These are phyloP conservation scores for Acrossocheilus wenchowensis DNA, from an alignment of 2,797 vertebrate genomes.

Conservation along the genomic window DNA sequence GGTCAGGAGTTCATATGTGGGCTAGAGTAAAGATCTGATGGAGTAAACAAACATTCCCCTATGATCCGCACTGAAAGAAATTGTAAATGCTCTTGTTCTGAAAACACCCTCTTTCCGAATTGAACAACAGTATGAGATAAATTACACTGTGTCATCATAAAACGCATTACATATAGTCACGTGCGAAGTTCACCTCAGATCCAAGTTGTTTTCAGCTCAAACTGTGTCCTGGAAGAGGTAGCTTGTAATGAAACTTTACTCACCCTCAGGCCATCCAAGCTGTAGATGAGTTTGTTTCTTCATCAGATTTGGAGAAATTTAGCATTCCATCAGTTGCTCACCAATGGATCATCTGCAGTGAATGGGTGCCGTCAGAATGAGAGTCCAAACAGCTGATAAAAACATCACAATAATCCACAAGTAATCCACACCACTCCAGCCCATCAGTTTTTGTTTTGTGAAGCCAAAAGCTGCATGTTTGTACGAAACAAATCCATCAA, in stretches of 20 bases:
- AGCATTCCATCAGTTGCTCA: not conserved
- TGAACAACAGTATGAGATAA: not conserved
- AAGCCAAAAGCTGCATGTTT: too few species aligned
- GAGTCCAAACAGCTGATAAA: not conserved
- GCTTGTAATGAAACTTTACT: not conserved
- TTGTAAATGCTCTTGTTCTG: not conserved
- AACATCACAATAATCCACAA: too few species aligned
- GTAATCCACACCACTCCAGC: too few species aligned
- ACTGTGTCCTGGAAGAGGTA: not conserved
- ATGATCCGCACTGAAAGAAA: not conserved
- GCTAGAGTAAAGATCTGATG: conserved; percentile 21
- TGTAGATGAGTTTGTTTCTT: not conserved
- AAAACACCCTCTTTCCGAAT: not conserved
- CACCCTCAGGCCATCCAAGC: not conserved
- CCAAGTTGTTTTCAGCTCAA: not conserved
- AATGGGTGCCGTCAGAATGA: not conserved
- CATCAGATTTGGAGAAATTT: not conserved
- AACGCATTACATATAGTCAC: not conserved
- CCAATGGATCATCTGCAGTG: not conserved
- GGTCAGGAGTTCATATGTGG: conserved; percentile 24
- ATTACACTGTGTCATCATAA: not conserved
- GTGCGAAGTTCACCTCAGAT: not conserved
- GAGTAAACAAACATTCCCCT: conserved; percentile 22
- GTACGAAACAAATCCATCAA: too few species aligned
- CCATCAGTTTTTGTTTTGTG: too few species aligned